Percentiles rank a stretch among this genome's conserved stretches.
Evolutionary conservation across 2,888 invertebrate species (phyloP).

Genomic region (Oligia latruncula): DNA sequence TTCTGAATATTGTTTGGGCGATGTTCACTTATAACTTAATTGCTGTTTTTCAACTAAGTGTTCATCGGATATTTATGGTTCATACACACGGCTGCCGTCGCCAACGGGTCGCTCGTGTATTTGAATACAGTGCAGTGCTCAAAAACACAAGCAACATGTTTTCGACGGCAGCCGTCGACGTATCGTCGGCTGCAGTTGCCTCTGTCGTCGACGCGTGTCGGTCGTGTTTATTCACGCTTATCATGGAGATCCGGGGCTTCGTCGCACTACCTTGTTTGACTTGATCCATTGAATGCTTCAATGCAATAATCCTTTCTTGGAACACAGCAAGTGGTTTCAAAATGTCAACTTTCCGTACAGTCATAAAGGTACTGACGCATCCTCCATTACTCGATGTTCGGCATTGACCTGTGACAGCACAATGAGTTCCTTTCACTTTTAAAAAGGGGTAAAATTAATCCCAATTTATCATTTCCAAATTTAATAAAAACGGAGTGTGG

Average conservation of each 20-base stretch:
- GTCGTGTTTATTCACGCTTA: not conserved
- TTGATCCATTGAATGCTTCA: slow-evolving; percentile 13
- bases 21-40: slow-evolving; percentile 3
- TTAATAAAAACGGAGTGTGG: not conserved
- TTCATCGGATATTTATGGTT: too few species aligned
- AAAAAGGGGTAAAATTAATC: slow-evolving; percentile 19
- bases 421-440: slow-evolving; percentile 54
- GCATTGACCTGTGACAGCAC: slow-evolving; percentile 54
- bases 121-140: not conserved
- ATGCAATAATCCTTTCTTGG: slow-evolving; percentile 38
- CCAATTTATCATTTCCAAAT: slow-evolving; percentile 7
- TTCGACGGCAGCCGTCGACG: not conserved
- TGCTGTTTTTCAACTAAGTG: not conserved
- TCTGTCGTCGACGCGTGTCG: not conserved
- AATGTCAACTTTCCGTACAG: slow-evolving; percentile 47
- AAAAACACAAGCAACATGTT: not conserved
- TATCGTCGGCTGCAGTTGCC: not conserved
- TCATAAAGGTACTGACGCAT: slow-evolving; percentile 47
- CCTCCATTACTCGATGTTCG: slow-evolving; percentile 36
- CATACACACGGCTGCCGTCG: too few species aligned
- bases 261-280: slow-evolving; percentile 12
- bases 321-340: slow-evolving; percentile 37
- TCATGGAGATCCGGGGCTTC: not conserved
- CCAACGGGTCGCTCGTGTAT: not conserved
- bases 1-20: not conserved